A percentile compares a stretch with the other conserved stretches of the same genome.
Conservation (phyloP, 2,113 vertebrate species). For the Bufo gargarizans region DNA sequence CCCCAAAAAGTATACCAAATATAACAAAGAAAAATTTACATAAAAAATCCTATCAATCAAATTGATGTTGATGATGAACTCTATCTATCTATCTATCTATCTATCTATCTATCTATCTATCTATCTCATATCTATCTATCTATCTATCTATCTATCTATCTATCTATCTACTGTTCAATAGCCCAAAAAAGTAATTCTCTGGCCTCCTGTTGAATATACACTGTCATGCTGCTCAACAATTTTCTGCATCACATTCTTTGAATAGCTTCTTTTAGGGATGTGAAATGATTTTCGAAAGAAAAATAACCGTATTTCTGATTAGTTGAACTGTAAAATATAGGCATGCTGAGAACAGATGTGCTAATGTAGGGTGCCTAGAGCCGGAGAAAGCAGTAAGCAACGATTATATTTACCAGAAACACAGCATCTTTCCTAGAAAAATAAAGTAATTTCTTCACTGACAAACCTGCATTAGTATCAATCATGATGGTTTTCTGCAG, state of each 20-base stretch:
- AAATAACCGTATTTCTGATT: conserved; percentile 57
- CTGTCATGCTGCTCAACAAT: conserved; percentile 26
- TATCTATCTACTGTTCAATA: conserved; percentile 3
- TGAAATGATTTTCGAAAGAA: conserved; percentile 45
- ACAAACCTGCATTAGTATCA: conserved; percentile 1
- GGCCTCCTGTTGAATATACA: neutral
- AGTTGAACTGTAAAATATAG: conserved; percentile 54
- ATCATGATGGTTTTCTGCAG: neutral
- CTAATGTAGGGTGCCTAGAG: conserved; percentile 44
- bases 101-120: too few species aligned
- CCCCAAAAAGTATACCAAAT: too few species aligned
- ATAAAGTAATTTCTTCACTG: conserved; percentile 15
- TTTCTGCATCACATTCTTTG: conserved; percentile 50
- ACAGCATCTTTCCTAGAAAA: conserved; percentile 4
- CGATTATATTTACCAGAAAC: conserved; percentile 40
- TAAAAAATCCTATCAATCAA: too few species aligned
- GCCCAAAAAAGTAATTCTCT: conserved; percentile 41
- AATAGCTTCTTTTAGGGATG: conserved; percentile 47
- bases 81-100: too few species aligned
- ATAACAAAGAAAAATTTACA: too few species aligned
- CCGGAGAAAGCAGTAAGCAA: neutral
- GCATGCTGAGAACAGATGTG: conserved; percentile 53
- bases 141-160: neutral
- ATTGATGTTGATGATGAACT: too few species aligned
- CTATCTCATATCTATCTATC: too few species aligned